Conservation (phyloP, 2,888 invertebrate genomes). For the Acanthoscelides obtectus region DNA sequence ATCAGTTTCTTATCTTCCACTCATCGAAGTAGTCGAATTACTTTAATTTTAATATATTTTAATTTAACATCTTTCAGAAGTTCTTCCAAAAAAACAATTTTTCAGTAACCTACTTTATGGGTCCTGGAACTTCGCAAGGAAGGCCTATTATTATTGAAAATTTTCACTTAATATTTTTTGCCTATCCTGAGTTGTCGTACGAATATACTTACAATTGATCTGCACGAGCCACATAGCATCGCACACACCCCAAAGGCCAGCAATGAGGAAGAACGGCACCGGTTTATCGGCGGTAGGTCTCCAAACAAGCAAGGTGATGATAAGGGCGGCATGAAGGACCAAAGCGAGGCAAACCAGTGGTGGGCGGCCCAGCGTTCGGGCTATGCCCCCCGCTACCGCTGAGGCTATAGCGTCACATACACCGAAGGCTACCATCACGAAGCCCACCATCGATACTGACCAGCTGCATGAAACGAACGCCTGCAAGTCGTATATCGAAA, state of each 20-base stretch:
- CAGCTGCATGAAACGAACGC: slow-evolving; percentile 81
- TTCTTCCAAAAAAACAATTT: too few species aligned
- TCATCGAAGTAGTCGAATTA: too few species aligned
- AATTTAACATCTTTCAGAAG: too few species aligned
- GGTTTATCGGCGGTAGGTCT: slow-evolving; percentile 64
- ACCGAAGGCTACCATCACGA: slow-evolving; percentile 91
- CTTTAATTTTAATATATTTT: too few species aligned
- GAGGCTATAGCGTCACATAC: slow-evolving; percentile 85
- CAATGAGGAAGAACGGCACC: slow-evolving; percentile 69
- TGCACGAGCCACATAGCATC: slow-evolving; percentile 91
- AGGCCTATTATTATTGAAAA: too few species aligned
- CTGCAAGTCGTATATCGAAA: slow-evolving; percentile 50
- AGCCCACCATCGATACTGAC: slow-evolving; percentile 88
- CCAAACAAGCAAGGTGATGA: slow-evolving; percentile 68
- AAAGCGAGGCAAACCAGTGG: slow-evolving; percentile 74
- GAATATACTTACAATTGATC: slow-evolving; percentile 69
- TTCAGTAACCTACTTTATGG: too few species aligned
- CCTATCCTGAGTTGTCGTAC: too few species aligned
- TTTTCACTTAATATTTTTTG: too few species aligned
- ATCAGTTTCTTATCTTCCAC: too few species aligned
- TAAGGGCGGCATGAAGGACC: slow-evolving; percentile 63
- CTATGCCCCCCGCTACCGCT: slow-evolving; percentile 70
- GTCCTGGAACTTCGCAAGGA: too few species aligned
- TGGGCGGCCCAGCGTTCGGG: slow-evolving; percentile 73
- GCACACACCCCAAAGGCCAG: slow-evolving; percentile 83